A percentile compares a stretch with the other conserved stretches of the same genome.
Evolutionary conservation across 2,888 invertebrate genomes (phyloP).

Genomic region (Dryococelus australis): DNA sequence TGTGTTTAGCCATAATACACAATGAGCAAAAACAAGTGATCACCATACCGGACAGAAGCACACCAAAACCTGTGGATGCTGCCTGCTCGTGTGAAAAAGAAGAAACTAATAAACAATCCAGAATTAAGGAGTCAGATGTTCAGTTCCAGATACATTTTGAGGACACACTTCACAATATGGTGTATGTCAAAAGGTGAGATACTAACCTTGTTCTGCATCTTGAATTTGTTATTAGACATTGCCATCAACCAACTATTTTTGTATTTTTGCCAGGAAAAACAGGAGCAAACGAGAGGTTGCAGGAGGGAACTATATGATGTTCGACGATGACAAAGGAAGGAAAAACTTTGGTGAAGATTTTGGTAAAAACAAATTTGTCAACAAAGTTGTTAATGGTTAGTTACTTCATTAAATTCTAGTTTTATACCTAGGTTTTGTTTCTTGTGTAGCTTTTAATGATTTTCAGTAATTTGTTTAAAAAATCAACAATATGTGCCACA

Average conservation of each 20-base stretch:
- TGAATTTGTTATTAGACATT: too few species aligned
- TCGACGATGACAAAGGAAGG: neutral
- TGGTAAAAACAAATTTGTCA: neutral
- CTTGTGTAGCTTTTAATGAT: too few species aligned
- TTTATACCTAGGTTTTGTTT: neutral
- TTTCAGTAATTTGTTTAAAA: too few species aligned
- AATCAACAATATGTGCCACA: too few species aligned
- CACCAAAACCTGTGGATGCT: slow-evolving; percentile 48
- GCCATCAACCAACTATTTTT: neutral
- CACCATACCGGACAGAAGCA: neutral
- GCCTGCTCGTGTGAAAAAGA: slow-evolving; percentile 35
- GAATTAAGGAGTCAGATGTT: slow-evolving; percentile 66
- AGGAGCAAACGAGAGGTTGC: slow-evolving; percentile 22
- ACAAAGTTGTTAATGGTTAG: neutral
- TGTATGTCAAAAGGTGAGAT: slow-evolving; percentile 65
- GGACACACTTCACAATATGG: slow-evolving; percentile 79
- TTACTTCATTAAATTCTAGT: neutral
- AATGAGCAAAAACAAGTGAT: neutral
- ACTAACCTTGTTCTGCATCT: neutral
- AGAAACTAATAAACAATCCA: slow-evolving; percentile 31
- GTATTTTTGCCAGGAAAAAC: neutral
- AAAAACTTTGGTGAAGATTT: neutral
- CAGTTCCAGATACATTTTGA: slow-evolving; percentile 76
- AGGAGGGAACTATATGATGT: neutral
- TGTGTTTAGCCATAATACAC: neutral